Base-by-base conservation (phyloP, 2,113 vertebrate species). In the Sceloporus undulatus region DNA sequence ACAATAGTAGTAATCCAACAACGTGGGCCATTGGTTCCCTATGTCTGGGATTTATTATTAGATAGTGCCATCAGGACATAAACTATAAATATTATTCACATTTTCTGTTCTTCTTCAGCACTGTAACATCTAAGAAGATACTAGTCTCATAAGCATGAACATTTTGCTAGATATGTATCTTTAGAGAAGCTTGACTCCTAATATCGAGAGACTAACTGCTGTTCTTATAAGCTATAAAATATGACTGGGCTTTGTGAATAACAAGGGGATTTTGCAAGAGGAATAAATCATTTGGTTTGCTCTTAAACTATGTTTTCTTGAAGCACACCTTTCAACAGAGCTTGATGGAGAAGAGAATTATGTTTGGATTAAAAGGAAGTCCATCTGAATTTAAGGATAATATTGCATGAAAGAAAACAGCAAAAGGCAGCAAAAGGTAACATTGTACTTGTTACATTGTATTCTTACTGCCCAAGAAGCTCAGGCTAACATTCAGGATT, bases 161-260 rank as follows among this genome's bases (percentile, higher is more conserved):
- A n/a, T 65, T 48, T 38, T 0, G 27, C 0, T 0, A 76, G 8
- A 59, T 21, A 54, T 18, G 71, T 3, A 2, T 62, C 7, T 27
- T 38, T 82, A 79, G 78, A 40, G 84, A 85, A 84, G 1, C 1
- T n/a, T 48, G 38, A 77, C 9, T 54, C 5, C 18, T 54, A 2
- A 0, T 3, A 5, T 4, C n/a, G 4, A 77, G 3, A 52, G 34
- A 68, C 2, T 1, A 29, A 18, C 83, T 90, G 14, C 40, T 77
- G 27, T 56, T 27, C 82, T 42, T 87, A 93, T 74, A 91, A 71
- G 70, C 66, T 91, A 82, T 86, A 86, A 82, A 90, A 91, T 7
- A 9, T 0, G 0, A 71, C 86, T 86, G n/a, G 79, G 0, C 79
- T 92, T 84, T 82, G 40, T 77, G 40, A 21, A 91, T 42, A 21